Base-by-base conservation (phyloP, 1,140 invertebrate species). In the Heterodera carotae region DNA sequence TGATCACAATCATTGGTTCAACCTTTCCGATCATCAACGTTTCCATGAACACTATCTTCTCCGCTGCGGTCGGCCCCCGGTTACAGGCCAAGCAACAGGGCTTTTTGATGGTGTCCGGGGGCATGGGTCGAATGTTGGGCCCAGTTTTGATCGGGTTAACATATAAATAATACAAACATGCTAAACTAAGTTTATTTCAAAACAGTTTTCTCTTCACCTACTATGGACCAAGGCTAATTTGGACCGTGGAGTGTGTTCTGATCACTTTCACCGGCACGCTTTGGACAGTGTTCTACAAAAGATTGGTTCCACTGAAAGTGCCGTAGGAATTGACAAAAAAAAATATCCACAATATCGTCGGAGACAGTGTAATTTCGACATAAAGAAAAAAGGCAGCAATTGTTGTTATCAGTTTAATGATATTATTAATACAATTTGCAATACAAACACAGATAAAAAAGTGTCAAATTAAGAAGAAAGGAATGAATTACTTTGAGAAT, bases 11-110 rank as follows among this genome's bases (percentile, higher is more conserved):
- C 12, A 56, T 80, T 27, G 79, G 79, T n/a, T 31, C 76, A 15
- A 56, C 36, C 12, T 81, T 81, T 43, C 72, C 81, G 0, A 69
- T 72, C 39, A 72, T 82, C 5, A 82, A 82, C 69, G 48, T 82
- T 8, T 67, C 83, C 10, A 43, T 82, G 75, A 79, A 83, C 33
- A 82, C 81, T 6, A 31, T 82, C 18, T 82, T 77, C 62, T 82
- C 83, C 25, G 53, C 71, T 8, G 81, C 84, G 22, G 82, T 82
- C 27, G 81, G 81, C 12, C 81, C 81, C 3, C 60, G 81, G 31
- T 39, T 60, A 7, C 81, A 82, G 68, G 78, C 36, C n/a, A 80
- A 75, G n/a, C 56, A 77, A 66, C 81, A 82, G 60, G 79, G 81
- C 34, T 27, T 80, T n/a, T 31, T 78, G 29, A 67, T 73, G 53